Conservation (phyloP, 2,113 vertebrate genomes). For the Indicator indicator region DNA sequence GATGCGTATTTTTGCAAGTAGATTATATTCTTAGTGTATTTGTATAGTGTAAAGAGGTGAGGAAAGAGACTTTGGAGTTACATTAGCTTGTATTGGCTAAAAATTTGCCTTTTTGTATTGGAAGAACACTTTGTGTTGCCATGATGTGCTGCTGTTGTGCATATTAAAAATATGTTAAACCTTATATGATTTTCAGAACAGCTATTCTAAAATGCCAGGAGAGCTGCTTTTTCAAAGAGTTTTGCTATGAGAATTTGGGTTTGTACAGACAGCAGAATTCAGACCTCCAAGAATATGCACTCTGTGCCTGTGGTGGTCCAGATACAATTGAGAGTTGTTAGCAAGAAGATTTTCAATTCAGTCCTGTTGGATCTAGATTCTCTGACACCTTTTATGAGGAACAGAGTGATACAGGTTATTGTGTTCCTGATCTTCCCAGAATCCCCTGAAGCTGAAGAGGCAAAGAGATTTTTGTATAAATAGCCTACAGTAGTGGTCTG, state of each 20-base stretch:
- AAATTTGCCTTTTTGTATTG: neutral
- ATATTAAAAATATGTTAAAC: neutral
- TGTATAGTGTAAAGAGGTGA: neutral
- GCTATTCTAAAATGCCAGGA: neutral
- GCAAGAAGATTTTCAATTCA: neutral
- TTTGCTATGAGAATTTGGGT: neutral
- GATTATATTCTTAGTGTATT: neutral
- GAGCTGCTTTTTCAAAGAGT: neutral
- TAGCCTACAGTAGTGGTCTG: neutral
- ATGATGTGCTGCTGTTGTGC: neutral
- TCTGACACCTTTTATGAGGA: neutral
- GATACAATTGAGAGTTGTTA: neutral
- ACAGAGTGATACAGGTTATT: neutral
- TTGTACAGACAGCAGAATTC: neutral
- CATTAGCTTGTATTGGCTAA: neutral
- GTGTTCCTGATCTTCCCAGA: neutral
- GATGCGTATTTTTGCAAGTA: neutral
- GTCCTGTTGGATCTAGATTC: neutral
- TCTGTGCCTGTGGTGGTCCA: neutral
- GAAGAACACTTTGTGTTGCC: rapidly evolving
- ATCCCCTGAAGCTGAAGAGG: neutral
- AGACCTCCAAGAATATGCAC: neutral
- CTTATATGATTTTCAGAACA: neutral
- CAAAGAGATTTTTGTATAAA: neutral
- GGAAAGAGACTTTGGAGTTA: neutral